Evolutionary conservation across 2,888 invertebrate species (phyloP), one percentile per base, ranked within the genome.

Genomic region (Augochlorella aurata): DNA sequence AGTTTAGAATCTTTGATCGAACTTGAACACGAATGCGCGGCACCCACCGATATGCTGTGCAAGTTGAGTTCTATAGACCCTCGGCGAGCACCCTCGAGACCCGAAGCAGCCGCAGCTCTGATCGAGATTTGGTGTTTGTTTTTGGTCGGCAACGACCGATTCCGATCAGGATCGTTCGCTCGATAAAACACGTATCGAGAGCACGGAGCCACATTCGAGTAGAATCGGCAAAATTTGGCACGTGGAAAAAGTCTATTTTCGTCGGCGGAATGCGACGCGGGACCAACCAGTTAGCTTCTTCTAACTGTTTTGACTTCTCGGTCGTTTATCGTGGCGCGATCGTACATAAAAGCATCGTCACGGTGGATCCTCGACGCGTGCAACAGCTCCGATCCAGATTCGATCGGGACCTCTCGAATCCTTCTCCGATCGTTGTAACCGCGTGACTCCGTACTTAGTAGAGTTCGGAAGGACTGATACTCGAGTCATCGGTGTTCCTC

Each of bases 161-260:
- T 2, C 21, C 21, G 21, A 1, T 12, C 14, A 2, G 7, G 58
- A 29, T 18, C 10, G 49, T 18, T 44, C n/a, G 61, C 14, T 47
- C 14, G n/a, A 12, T 65, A 44, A 65, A 44, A 63, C 18, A 4
- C 44, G 44, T 29, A 71, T 61, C 52, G 52, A 44, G n/a, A 50
- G 54, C 68, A 65, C 68, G 18, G 54, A 38, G 21, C 18, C 47
- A 29, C 44, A 79, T 76, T 67, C 49, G 66, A 75, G 70, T 67
- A 58, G 83, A 72, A 85, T 81, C 79, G 75, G 74, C 24, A 81
- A 77, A 76, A 77, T 82, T 88, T 88, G 88, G 88, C 88, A 83
- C 88, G 82, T 88, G 79, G 84, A 84, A 83, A 80, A 86, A 74
- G 79, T 83, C 88, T 88, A 88, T 88, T 88, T 88, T 58, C 54